Evolutionary conservation across 2,888 invertebrate genomes (phyloP), one percentile per base, ranked within the genome.

Genomic region (Scaptomyza parva): DNA sequence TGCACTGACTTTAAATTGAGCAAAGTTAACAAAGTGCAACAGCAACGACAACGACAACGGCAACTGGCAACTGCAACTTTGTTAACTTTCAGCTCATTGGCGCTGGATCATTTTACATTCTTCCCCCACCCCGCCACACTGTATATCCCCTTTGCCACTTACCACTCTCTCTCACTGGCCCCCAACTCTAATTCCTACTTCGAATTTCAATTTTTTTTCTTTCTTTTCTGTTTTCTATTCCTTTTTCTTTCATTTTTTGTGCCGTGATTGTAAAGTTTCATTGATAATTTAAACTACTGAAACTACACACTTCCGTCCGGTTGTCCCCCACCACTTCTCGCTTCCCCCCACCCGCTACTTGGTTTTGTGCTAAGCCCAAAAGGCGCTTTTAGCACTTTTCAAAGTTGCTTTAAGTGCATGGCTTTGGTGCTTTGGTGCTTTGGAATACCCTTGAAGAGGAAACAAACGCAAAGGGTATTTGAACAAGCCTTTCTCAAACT

Each of bases 201-300:
- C 9, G 33, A 70, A 47, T 40, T 69, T 41, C 41, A 41, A 43
- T 60, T 44, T 47, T 52, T 70, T 55, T 66, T 48, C 22, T 40
- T 28, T 5, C 1, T 18, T 17, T 2, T 0, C 7, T 45, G 17
- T 45, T 45, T 28, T 51, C 33, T 44, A 45, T 59, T 57, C 52
- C 52, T 45, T 45, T 28, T 51, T 39, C n/a, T n/a, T n/a, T n/a
- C n/a, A n/a, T 45, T 45, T 28, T 51, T 39, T 44, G 51, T 59
- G 64, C 52, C 52, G 71, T 80, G 86, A 80, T 81, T 81, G 86
- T 85, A 81, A 81, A 81, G 75, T 81, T 81, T 82, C 86, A 85
- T 81, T 87, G 81, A 81, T 81, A 87, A 81, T 87, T 81, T 87
- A 78, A 81, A 82, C 88, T 82, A 82, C 78, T 85, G 64, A 57